These are phyloP conservation scores for Probaryconus sp. DNA, from an alignment of 1,140 invertebrate species.

Conservation along the genomic window DNA sequence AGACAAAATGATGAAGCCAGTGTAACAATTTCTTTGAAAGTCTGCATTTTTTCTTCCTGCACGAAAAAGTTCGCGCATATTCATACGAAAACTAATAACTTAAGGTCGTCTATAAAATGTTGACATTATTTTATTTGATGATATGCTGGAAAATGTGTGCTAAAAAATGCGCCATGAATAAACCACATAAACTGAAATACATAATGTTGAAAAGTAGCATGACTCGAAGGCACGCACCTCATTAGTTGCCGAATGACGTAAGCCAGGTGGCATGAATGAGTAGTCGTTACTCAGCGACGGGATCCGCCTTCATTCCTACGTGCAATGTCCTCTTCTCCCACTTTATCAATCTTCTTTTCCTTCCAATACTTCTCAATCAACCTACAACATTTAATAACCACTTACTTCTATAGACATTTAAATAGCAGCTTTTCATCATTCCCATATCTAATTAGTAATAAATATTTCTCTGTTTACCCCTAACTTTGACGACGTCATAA, in stretches of 20 bases:
- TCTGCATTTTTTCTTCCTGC: too few relatives aligned
- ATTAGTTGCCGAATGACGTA: conserved; percentile 61
- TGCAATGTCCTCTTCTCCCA: conserved; percentile 52
- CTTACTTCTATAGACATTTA: conserved; percentile 15
- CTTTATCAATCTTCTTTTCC: conserved; percentile 37
- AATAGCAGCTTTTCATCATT: too few relatives aligned
- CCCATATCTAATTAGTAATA: too few relatives aligned
- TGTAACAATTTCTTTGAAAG: too few relatives aligned
- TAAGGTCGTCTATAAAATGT: conserved; percentile 10
- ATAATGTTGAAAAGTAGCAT: conserved; percentile 44
- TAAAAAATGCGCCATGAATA: conserved; percentile 32
- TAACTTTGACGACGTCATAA: too few relatives aligned
- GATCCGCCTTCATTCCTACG: conserved; percentile 60
- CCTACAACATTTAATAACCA: conserved; percentile 15
- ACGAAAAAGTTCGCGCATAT: too few relatives aligned
- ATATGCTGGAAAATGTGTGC: conserved; percentile 35
- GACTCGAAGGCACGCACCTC: conserved; percentile 47
- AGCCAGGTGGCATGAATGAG: conserved; percentile 64
- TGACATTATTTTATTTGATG: conserved; percentile 37
- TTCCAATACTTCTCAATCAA: conserved; percentile 22
- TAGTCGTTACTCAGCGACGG: conserved; percentile 44
- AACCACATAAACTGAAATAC: conserved; percentile 31
- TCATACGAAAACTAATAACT: conserved; percentile 8
- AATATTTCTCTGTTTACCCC: too few relatives aligned
- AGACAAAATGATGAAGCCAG: too few relatives aligned